These are phyloP conservation scores for Ganaspis brasiliensis DNA, from an alignment of 2,888 invertebrate genomes.

Conservation along the genomic window DNA sequence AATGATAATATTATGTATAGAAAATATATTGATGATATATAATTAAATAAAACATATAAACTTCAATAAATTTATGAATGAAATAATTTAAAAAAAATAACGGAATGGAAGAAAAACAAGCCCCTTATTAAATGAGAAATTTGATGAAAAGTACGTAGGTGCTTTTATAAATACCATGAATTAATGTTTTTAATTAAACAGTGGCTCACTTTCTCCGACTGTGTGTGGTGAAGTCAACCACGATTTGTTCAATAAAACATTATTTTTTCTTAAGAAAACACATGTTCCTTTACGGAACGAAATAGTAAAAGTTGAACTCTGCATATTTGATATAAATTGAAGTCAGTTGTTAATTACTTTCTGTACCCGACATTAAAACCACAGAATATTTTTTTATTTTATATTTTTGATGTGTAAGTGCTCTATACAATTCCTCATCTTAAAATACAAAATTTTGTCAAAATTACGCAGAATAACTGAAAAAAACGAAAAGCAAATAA, in stretches of 20 bases:
- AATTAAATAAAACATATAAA: too few species aligned
- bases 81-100: too few species aligned
- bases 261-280: constrained; percentile 21
- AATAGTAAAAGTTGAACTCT: constrained; percentile 9
- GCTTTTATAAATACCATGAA: not conserved
- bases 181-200: constrained; percentile 22
- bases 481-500: too few species aligned
- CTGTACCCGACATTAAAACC: too few species aligned
- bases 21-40: too few species aligned
- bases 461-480: too few species aligned
- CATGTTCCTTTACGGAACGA: not conserved
- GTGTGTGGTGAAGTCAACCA: constrained; percentile 4
- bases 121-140: not conserved
- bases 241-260: constrained; percentile 5
- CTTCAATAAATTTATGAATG: too few species aligned
- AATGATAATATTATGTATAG: too few species aligned
- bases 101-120: not conserved
- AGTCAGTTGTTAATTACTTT: constrained; percentile 7
- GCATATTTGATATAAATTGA: not conserved
- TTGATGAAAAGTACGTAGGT: not conserved
- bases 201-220: constrained; percentile 26
- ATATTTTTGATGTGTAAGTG: too few species aligned
- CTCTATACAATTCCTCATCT: too few species aligned
- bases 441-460: too few species aligned
- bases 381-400: too few species aligned